phyloP scores from a whole-genome alignment of 2,888 invertebrate species.

The Aspidiotus rigidus region DNA sequence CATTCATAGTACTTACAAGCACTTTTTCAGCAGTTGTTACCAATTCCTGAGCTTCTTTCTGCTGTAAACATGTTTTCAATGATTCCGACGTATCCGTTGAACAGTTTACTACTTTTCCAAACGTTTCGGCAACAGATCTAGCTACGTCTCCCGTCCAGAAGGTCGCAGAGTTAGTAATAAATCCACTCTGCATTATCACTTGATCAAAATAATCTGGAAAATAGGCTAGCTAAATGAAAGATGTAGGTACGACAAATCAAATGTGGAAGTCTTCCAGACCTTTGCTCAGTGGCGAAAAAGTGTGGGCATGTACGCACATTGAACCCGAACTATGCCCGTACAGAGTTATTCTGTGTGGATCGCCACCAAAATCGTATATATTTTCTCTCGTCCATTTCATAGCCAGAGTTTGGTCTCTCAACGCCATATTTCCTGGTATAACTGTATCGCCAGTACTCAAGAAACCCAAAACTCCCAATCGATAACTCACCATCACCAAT shows the following conservation, averaged over 20 bases:
- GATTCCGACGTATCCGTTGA: no score
- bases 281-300: constrained; percentile 39
- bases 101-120: neutral
- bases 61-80: no score
- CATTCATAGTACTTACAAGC: no score
- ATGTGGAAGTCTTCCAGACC: constrained; percentile 38
- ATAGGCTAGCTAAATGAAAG: constrained; percentile 37
- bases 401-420: constrained; percentile 41
- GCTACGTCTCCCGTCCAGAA: constrained; percentile 15
- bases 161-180: neutral
- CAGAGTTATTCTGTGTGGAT: constrained; percentile 40
- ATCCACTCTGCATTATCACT: constrained; percentile 24
- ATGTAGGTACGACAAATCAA: no score
- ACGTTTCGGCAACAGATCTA: neutral
- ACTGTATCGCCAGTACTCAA: constrained; percentile 39
- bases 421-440: constrained; percentile 41
- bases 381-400: constrained; percentile 41
- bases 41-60: no score
- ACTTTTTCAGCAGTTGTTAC: no score
- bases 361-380: constrained; percentile 41
- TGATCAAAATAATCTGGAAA: constrained; percentile 14
- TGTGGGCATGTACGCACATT: constrained; percentile 40
- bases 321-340: constrained; percentile 42
- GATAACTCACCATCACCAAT: constrained; percentile 42
- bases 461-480: constrained; percentile 43